Evolutionary conservation across 2,113 vertebrate species (phyloP).

Genomic region (Nestor notabilis): DNA sequence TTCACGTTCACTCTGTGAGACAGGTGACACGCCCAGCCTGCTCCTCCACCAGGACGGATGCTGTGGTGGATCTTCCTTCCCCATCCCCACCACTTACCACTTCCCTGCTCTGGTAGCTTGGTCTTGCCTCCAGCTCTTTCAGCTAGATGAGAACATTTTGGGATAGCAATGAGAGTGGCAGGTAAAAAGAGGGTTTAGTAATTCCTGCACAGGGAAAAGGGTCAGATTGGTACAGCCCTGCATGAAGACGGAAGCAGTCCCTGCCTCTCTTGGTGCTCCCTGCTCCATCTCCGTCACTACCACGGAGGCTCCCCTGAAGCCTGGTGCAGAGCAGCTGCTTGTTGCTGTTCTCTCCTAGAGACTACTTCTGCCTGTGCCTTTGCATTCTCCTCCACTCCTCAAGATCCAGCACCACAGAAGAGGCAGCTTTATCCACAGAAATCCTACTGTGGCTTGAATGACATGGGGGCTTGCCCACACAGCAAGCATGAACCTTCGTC

Average conservation of each 20-base stretch:
- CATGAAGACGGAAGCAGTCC: neutral
- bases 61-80: neutral
- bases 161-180: neutral
- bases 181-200: neutral
- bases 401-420: neutral
- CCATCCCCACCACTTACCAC: neutral
- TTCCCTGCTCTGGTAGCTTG: neutral
- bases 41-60: neutral
- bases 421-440: neutral
- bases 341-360: rapidly evolving
- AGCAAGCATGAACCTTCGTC: neutral
- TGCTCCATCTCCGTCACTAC: neutral
- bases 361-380: neutral
- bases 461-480: neutral
- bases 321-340: neutral
- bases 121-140: neutral
- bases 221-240: rapidly evolving
- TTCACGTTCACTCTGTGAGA: neutral
- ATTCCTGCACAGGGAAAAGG: neutral
- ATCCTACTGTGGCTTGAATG: neutral
- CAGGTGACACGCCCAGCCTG: neutral
- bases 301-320: rapidly evolving
- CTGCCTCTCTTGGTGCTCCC: neutral
- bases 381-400: neutral
- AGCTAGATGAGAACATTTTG: neutral